phyloP scores from a whole-genome alignment of 1,140 invertebrate genomes.

The Halictus rubicundus region DNA sequence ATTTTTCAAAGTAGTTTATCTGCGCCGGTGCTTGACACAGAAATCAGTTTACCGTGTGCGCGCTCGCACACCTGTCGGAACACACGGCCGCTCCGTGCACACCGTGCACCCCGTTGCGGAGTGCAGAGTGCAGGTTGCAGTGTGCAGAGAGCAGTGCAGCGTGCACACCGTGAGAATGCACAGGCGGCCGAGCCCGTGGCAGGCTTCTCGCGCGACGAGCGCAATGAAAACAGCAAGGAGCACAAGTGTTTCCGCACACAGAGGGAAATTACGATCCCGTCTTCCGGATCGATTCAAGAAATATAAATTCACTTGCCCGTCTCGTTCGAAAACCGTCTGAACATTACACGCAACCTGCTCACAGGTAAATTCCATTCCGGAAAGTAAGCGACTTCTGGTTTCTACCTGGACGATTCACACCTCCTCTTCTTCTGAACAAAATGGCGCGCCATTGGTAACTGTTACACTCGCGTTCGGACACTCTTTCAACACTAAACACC shows the following conservation, averaged over 20 bases:
- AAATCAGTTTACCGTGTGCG: constrained; percentile 29
- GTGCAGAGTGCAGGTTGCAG: too few species aligned
- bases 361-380: constrained; percentile 17
- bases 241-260: constrained; percentile 34
- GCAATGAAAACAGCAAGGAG: constrained; percentile 32
- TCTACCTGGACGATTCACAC: too few species aligned
- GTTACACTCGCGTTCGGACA: too few species aligned
- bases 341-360: constrained; percentile 40
- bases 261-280: constrained; percentile 51
- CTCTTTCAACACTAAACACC: too few species aligned
- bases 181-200: too few species aligned
- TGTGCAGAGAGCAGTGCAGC: too few species aligned
- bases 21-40: constrained; percentile 33
- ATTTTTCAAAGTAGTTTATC: constrained; percentile 49
- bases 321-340: constrained; percentile 40
- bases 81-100: neutral
- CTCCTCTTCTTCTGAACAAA: neutral
- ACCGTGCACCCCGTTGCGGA: neutral
- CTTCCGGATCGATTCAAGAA: constrained; percentile 49
- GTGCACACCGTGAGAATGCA: too few species aligned
- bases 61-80: neutral
- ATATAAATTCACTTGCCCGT: constrained; percentile 43
- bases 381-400: too few species aligned
- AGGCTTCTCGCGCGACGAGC: neutral
- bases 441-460: too few species aligned